phyloP scores from a whole-genome alignment of 2,797 vertebrate species.

The Sebastes nivosus region DNA sequence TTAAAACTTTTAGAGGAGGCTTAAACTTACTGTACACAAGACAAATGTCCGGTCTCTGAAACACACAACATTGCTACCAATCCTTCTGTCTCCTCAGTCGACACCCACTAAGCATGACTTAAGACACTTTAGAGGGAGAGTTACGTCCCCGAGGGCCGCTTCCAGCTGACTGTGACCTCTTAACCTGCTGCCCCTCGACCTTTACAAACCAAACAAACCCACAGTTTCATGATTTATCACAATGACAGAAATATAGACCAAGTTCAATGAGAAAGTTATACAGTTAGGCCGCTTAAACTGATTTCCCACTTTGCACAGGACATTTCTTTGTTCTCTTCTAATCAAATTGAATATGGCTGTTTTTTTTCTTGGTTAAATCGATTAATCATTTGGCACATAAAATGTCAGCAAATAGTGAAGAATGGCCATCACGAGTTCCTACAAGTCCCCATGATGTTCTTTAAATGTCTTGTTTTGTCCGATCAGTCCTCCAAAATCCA shows the following conservation, averaged over 20 bases:
- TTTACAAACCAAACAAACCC: constrained; percentile 62
- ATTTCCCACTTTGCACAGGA: not conserved
- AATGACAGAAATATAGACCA: constrained; percentile 1
- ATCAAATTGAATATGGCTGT: not conserved
- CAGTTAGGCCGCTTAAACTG: not conserved
- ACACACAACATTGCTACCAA: not conserved
- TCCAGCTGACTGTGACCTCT: constrained; percentile 52
- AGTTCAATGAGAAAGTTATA: not conserved
- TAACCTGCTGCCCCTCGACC: constrained; percentile 56
- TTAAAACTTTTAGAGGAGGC: not conserved
- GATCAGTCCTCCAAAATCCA: no score
- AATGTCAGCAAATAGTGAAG: not conserved
- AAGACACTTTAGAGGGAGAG: constrained; percentile 40
- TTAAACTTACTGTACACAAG: not conserved
- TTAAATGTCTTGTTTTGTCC: not conserved
- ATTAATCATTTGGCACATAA: not conserved
- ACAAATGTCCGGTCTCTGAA: not conserved
- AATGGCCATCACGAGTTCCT: no score
- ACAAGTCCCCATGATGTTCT: not conserved
- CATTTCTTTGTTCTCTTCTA: not conserved
- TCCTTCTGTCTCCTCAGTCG: not conserved
- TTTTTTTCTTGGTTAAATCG: not conserved
- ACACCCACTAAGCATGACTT: constrained; percentile 12
- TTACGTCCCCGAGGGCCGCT: constrained; percentile 46
- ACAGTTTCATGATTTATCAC: constrained; percentile 40